Evolutionary conservation across 2,113 vertebrate genomes (phyloP), one percentile per base, ranked within the genome.

Genomic region (Eptesicus fuscus): DNA sequence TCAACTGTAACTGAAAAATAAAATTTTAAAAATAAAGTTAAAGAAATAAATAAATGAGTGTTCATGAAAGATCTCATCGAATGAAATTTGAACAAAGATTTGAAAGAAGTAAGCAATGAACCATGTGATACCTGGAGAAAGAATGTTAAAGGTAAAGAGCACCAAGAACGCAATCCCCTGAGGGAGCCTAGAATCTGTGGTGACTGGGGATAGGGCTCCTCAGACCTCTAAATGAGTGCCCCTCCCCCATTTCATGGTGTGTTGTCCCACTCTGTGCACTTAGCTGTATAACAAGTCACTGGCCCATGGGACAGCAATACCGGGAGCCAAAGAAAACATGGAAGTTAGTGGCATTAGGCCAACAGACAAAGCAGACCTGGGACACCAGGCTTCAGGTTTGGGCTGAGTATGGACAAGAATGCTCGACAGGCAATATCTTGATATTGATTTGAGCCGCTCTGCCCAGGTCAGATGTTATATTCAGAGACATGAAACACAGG

Each of bases 341-440:
- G 97, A 98, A 98, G 95, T 98, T 98, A 1, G 97, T 97, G 42
- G 98, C 97, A 0, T 97, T 98, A 0, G 99, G 99, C 96, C 98
- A 98, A 47, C 98, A 99, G 95, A 99, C 99, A 96, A 99, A 99
- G 96, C 98, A 99, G 96, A 99, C 98, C 2, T 99, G 99, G 32
- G 99, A 99, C 91, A 99, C 99, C 88, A 98, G 99, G 51, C 98
- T 99, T 74, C 98, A 98, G 14, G 98, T 99, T 10, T 98, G 98
- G 17, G 98, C 99, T 2, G 98, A 99, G 80, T 99, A 99, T 93
- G 99, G 98, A 99, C 12, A 98, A 99, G 97, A 99, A 98, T 0
- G 98, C 99, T 1, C 98, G 98, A 2, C 98, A 99, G 91, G 99
- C 94, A 99, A 99, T 35, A 98, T 99, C 90, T 99, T 99, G 99